Percentiles rank a stretch among this genome's conserved stretches.
Conservation (phyloP, 2,797 vertebrate species). For the Antennarius maculatus region DNA sequence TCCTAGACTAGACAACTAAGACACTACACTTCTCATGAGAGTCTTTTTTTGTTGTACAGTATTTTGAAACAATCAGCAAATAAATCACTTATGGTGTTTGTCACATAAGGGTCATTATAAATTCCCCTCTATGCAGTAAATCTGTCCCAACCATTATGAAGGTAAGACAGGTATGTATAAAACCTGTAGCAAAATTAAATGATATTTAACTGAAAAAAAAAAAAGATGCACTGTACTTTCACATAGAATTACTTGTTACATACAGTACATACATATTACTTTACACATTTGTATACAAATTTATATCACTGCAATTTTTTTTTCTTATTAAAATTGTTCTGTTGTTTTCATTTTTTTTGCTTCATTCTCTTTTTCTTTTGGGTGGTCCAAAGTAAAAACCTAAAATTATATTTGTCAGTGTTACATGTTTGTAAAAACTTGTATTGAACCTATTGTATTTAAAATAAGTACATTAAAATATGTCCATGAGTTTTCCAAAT, state of each 20-base stretch:
- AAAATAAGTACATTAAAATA: background rate
- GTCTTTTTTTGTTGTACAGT: background rate
- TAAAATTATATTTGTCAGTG: constrained; percentile 9
- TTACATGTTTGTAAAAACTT: background rate
- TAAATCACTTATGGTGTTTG: constrained; percentile 19
- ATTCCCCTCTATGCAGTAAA: background rate
- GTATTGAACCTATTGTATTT: background rate
- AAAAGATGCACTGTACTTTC: constrained; percentile 12
- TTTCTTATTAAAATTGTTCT: constrained; percentile 57
- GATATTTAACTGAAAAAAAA: background rate
- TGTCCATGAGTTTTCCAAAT: background rate
- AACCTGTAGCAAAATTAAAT: background rate
- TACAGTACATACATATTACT: background rate
- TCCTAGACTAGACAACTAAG: constrained; percentile 1
- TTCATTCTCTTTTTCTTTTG: constrained; percentile 22
- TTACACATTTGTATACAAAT: constrained; percentile 2
- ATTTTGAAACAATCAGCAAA: constrained; percentile 13
- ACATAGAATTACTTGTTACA: background rate
- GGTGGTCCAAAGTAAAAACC: background rate
- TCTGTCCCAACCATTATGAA: constrained; percentile 10
- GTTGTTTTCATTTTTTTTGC: constrained; percentile 29
- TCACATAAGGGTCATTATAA: constrained; percentile 17
- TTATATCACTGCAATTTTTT: constrained; percentile 15
- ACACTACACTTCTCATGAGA: background rate
- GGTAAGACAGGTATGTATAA: constrained; percentile 13